Conservation (phyloP, 2,888 invertebrate species). For the Dicyrtomina minuta region DNA sequence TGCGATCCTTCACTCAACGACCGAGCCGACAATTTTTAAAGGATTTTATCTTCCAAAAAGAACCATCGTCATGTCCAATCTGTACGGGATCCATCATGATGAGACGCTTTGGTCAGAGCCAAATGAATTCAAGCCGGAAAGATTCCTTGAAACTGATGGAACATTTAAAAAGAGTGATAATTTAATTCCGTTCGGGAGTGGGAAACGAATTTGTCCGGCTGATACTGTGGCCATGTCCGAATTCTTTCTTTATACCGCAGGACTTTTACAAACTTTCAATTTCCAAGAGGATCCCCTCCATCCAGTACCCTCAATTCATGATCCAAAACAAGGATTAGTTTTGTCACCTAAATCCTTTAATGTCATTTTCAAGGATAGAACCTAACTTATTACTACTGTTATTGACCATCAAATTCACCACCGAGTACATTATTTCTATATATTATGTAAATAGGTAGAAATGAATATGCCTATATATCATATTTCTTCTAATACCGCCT, state of each 20-base stretch:
- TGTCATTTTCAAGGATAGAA: slow-evolving; percentile 10
- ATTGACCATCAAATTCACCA: no score
- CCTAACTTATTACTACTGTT: no score
- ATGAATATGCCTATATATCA: no score
- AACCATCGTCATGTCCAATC: slow-evolving; percentile 61
- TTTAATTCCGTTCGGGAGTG: slow-evolving; percentile 57
- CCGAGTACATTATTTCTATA: no score
- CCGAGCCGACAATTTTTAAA: slow-evolving; percentile 34
- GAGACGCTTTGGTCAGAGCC: slow-evolving; percentile 65
- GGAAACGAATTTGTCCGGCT: slow-evolving; percentile 67
- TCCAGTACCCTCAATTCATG: slow-evolving; percentile 12
- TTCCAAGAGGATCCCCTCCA: slow-evolving; percentile 8
- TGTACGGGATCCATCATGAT: slow-evolving; percentile 64
- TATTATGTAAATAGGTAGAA: no score
- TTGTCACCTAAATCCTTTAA: slow-evolving; percentile 8
- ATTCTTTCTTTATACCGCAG: slow-evolving; percentile 63
- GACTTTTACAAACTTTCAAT: slow-evolving; percentile 13
- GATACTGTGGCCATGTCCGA: slow-evolving; percentile 66
- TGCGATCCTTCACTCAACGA: slow-evolving; percentile 43
- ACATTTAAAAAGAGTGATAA: slow-evolving; percentile 28
- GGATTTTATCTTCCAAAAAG: slow-evolving; percentile 56
- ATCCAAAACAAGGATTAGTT: slow-evolving; percentile 20
- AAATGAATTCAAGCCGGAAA: slow-evolving; percentile 65
- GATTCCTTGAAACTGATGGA: slow-evolving; percentile 60
- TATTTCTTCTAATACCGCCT: no score